Evolutionary conservation across 92 coral and sea anemone genomes (phyloP), one percentile per base, ranked within the genome.

Genomic region (Epizoanthus fatuus): DNA sequence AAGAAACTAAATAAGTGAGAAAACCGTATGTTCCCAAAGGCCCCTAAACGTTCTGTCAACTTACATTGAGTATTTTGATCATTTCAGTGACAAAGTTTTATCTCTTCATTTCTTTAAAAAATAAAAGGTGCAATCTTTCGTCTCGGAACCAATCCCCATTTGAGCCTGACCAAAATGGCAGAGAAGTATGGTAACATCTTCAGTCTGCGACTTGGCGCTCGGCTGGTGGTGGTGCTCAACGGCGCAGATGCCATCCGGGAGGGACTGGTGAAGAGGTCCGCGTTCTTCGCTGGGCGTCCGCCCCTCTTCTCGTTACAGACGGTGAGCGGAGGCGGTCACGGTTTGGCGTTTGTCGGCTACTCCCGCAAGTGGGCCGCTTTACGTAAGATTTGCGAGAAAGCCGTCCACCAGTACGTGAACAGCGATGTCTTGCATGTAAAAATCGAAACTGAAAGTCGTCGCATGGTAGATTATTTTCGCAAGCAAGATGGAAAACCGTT

Each of bases 141-240:
- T 22, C 9, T 93, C 56, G 91, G 97, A 13, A 20, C 79, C 53
- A 67, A 70, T 49, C 82, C 81, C 7, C 86, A 88, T 63, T 45
- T 73, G 47, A 88, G 83, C 60, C 56, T 93, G 72, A 59, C 80
- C 68, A 68, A 77, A 42, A 79, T 93, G 83, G 80, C 95, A 4
- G 75, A 88, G 59, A 70, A 93, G 35, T 93, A 93, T 44, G 97
- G 97, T 6, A 87, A 88, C 51, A 86, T 93, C 5, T 91, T 88
- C 84, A 88, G 93, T 56, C 65, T 93, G 65, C 88, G 77, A 83
- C 85, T 93, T 10, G 97, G 97, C 32, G 81, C 86, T 72, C 85
- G 91, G 32, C 65, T 88, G 59, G 90, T 83, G 0, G 94, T 93
- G 62, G 94, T 93, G 60, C 83, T 93, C n/a, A 91, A 88, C 80